A percentile compares a stretch with the other conserved stretches of the same genome.
These are phyloP conservation scores for Monarcha castaneiventris DNA, from an alignment of 2,113 vertebrate genomes.

Conservation along the genomic window DNA sequence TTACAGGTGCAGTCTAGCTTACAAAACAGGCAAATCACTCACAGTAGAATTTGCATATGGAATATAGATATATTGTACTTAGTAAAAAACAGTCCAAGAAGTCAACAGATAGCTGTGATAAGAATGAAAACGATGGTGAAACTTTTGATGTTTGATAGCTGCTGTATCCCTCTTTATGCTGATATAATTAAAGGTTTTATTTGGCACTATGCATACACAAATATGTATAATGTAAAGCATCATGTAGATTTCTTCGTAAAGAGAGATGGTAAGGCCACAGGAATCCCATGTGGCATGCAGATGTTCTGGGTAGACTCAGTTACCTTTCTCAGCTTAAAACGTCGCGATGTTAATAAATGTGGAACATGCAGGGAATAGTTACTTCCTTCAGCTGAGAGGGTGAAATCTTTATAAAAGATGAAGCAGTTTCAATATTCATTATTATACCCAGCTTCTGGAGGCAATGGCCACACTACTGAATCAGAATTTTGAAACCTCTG, in stretches of 20 bases:
- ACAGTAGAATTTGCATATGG: slow-evolving; percentile 76
- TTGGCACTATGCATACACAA: neutral
- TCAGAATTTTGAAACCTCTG: neutral
- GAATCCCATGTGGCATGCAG: neutral
- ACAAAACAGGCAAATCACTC: slow-evolving; percentile 81
- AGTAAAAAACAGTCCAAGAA: slow-evolving; percentile 31
- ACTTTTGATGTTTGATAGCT: slow-evolving; percentile 21
- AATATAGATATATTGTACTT: slow-evolving; percentile 68
- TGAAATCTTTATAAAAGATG: neutral
- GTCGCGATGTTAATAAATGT: neutral
- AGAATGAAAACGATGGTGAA: slow-evolving; percentile 3
- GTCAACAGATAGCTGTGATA: slow-evolving; percentile 51
- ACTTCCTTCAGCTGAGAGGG: neutral
- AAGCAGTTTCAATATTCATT: neutral
- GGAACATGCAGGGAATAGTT: neutral
- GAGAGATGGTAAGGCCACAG: neutral
- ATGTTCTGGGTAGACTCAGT: neutral
- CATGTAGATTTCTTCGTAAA: neutral
- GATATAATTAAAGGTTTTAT: neutral
- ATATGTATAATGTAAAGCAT: neutral
- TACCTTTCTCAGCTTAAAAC: neutral
- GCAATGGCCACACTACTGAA: neutral
- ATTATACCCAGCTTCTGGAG: neutral
- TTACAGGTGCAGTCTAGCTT: slow-evolving; percentile 83
- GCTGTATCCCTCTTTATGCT: neutral